phyloP scores from a whole-genome alignment of 2,888 invertebrate genomes.

The Laothoe populi region DNA sequence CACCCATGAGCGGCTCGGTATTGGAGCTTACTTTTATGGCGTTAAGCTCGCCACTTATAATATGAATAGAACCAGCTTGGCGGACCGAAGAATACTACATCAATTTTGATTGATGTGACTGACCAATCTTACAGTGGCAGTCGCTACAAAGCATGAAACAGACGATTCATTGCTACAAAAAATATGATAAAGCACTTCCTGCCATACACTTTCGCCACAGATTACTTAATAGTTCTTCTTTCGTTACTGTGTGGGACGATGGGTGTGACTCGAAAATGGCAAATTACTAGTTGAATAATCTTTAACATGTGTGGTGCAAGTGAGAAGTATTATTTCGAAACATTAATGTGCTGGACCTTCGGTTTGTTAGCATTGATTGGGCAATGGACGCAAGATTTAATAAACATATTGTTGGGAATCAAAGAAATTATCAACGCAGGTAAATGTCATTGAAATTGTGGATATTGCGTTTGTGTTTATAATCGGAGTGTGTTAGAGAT shows the following conservation, averaged over 20 bases:
- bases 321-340: constrained; percentile 15
- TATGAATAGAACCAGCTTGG: no score
- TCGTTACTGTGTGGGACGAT: constrained; percentile 56
- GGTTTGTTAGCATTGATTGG: background rate
- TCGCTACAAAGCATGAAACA: constrained; percentile 4
- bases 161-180: background rate
- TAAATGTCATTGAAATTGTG: no score
- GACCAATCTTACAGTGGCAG: constrained; percentile 15
- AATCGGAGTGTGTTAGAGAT: no score
- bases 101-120: constrained; percentile 1
- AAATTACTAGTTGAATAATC: constrained; percentile 73
- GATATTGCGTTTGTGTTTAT: no score
- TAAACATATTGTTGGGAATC: background rate
- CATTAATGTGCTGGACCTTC: constrained; percentile 10
- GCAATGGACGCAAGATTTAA: background rate
- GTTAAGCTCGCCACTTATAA: no score
- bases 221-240: no score
- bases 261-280: constrained; percentile 65
- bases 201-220: constrained; percentile 15
- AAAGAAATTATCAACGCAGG: no score
- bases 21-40: no score
- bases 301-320: constrained; percentile 37
- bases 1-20: no score
- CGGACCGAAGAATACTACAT: no score
- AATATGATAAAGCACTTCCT: constrained; percentile 24